Evolutionary conservation across 2,888 invertebrate genomes (phyloP).

Genomic region (Chirona hameri): DNA sequence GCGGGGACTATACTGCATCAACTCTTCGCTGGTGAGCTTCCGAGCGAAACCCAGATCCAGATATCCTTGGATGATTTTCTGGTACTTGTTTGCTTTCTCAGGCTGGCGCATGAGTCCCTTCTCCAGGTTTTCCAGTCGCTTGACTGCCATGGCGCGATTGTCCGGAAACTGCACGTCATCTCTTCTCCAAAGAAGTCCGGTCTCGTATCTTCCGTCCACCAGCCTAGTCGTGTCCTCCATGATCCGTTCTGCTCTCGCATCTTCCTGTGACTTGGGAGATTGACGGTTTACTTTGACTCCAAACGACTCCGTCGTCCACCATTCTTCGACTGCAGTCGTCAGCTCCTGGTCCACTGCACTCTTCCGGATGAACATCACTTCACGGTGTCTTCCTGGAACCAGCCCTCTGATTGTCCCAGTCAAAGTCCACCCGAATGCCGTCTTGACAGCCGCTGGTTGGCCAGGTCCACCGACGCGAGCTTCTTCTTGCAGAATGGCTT

Average conservation of each 20-base stretch:
- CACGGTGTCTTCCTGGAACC: not conserved
- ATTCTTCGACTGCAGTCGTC: not conserved
- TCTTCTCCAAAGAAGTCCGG: not conserved
- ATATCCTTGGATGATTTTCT: not conserved
- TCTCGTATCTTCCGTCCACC: not conserved
- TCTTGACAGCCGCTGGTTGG: not conserved
- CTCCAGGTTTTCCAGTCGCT: not conserved
- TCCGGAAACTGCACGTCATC: not conserved
- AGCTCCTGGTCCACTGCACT: not conserved
- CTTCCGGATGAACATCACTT: not conserved
- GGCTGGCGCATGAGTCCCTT: not conserved
- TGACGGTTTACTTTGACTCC: not conserved
- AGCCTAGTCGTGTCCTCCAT: not conserved
- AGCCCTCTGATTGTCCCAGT: not conserved
- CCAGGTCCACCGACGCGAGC: not conserved
- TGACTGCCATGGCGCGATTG: not conserved
- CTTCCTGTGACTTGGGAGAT: not conserved
- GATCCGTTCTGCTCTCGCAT: not conserved
- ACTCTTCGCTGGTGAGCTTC: not conserved
- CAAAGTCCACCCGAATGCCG: not conserved
- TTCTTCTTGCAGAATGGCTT: not conserved
- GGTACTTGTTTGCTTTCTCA: not conserved
- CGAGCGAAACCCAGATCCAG: not conserved
- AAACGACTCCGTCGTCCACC: not conserved
- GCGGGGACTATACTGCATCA: not conserved